Conservation (phyloP, 2,113 vertebrate species). For the Aldabrachelys gigantea region DNA sequence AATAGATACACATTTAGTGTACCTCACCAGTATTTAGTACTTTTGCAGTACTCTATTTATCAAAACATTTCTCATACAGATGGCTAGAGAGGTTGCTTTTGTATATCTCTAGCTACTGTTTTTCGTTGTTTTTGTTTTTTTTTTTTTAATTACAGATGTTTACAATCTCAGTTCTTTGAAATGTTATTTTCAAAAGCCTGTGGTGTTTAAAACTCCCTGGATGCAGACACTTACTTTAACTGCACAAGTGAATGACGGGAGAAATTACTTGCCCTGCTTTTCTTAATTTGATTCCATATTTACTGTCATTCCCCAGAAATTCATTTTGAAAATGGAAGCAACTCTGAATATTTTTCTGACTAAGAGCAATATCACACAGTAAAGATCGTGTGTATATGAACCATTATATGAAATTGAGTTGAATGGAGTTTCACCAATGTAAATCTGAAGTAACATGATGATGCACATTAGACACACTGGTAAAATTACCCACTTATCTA, state of each 20-base stretch:
- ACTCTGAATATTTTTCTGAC: neutral
- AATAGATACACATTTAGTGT: neutral
- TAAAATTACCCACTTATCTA: neutral
- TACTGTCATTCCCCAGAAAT: slow-evolving; percentile 22
- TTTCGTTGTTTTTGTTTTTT: neutral
- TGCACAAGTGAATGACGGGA: neutral
- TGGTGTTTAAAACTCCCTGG: neutral
- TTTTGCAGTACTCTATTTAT: neutral
- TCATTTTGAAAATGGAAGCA: neutral
- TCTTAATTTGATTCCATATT: neutral
- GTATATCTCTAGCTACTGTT: neutral
- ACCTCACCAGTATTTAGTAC: neutral
- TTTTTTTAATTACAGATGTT: neutral
- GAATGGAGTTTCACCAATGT: neutral
- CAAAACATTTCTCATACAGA: neutral
- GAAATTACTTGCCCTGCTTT: slow-evolving; percentile 33
- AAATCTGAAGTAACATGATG: neutral
- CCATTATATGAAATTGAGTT: neutral
- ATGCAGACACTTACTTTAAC: neutral
- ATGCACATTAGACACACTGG: fast-evolving
- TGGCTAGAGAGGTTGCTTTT: neutral
- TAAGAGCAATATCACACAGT: neutral
- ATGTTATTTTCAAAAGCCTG: fast-evolving
- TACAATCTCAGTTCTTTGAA: neutral
- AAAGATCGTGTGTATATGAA: fast-evolving